Conservation (phyloP, 2,113 vertebrate genomes). For the Alouatta palliata region DNA sequence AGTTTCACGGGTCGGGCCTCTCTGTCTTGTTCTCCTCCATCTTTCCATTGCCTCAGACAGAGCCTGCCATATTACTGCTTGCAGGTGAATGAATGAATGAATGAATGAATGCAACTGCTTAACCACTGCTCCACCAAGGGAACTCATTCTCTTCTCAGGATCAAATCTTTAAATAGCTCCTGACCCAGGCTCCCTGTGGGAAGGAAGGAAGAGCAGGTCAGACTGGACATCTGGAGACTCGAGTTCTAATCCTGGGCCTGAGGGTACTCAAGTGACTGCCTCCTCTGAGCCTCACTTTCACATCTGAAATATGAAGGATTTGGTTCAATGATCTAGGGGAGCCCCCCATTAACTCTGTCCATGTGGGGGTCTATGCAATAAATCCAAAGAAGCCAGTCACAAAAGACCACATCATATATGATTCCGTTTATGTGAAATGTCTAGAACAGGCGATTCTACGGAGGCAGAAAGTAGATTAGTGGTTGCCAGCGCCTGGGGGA, state of each 20-base stretch:
- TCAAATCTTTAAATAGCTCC: background rate
- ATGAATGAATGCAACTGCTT: background rate
- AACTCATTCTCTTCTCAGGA: background rate
- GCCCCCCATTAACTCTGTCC: background rate
- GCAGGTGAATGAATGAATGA: background rate
- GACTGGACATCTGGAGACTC: background rate
- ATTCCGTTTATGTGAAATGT: background rate
- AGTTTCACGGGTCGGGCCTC: no score
- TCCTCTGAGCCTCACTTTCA: background rate
- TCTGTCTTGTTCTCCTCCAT: background rate
- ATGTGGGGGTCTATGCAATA: background rate
- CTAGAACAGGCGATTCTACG: background rate
- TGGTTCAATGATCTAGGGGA: background rate
- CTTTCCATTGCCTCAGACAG: background rate
- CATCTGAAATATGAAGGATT: background rate
- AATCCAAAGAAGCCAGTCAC: background rate
- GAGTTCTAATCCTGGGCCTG: no score
- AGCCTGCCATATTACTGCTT: background rate
- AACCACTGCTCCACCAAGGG: background rate
- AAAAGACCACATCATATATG: rapidly evolving
- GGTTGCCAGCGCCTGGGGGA: background rate
- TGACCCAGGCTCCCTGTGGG: background rate
- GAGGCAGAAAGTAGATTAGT: background rate
- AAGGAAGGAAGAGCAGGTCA: background rate
- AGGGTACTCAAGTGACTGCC: rapidly evolving